Percentiles rank a stretch among this genome's conserved stretches.
Evolutionary conservation across 2,797 vertebrate species (phyloP).

Genomic region (Hipposideros larvatus): DNA sequence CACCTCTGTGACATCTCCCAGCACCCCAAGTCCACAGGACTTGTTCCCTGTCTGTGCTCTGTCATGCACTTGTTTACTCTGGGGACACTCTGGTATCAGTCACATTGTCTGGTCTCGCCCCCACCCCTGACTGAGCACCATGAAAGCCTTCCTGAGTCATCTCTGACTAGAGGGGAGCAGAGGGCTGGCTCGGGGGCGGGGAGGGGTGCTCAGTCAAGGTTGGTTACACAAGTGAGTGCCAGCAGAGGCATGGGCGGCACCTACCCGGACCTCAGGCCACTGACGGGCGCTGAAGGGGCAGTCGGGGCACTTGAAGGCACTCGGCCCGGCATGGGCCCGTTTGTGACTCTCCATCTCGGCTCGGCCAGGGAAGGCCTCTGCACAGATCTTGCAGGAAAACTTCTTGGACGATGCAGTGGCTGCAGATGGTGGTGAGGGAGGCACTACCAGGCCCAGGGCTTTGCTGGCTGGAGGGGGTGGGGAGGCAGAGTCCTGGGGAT

Average conservation of each 20-base stretch:
- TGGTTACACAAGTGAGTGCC: neutral
- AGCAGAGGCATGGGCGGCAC: conserved; percentile 45
- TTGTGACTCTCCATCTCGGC: conserved; percentile 99
- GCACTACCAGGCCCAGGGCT: conserved; percentile 71
- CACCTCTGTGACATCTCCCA: neutral
- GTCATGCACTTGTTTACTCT: neutral
- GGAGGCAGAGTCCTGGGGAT: conserved; percentile 76
- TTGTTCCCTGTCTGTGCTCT: neutral
- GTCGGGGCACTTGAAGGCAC: conserved; percentile 97
- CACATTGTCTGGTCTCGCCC: neutral
- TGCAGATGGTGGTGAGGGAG: conserved; percentile 59
- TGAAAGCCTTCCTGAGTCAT: neutral
- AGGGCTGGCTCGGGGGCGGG: neutral
- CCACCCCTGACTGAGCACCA: neutral
- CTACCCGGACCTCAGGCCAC: conserved; percentile 96
- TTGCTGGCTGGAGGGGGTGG: conserved; percentile 64
- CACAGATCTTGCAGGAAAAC: conserved; percentile 98
- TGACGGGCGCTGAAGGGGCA: conserved; percentile 94
- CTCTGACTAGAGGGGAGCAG: neutral
- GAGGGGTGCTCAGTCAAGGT: neutral
- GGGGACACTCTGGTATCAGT: neutral
- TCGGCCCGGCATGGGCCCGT: conserved; percentile 95
- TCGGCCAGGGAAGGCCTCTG: conserved; percentile 95
- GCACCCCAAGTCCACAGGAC: neutral
- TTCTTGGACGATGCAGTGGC: conserved; percentile 90